Evolutionary conservation across 2,888 invertebrate genomes (phyloP).

Genomic region (Notodonta dromedarius): DNA sequence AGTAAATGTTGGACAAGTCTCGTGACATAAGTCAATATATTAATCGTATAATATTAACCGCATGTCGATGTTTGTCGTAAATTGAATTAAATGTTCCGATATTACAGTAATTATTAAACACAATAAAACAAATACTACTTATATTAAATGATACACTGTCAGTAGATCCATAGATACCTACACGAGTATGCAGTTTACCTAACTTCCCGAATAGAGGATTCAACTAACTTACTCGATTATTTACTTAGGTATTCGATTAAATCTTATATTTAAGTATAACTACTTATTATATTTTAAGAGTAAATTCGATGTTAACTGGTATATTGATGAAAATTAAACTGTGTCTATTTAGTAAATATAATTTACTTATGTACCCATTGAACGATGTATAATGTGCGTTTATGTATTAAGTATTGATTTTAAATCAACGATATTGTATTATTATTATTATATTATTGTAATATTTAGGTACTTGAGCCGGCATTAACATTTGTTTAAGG

Average conservation of each 20-base stretch:
- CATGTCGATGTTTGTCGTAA: conserved; percentile 28
- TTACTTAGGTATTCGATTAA: conserved; percentile 13
- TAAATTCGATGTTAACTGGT: too few species aligned
- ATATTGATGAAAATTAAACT: too few species aligned
- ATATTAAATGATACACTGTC: conserved; percentile 21
- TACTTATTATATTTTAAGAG: neutral
- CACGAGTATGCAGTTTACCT: neutral
- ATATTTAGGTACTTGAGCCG: too few species aligned
- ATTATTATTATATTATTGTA: too few species aligned
- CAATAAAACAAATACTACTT: conserved; percentile 12
- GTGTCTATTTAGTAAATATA: too few species aligned
- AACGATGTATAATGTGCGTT: too few species aligned
- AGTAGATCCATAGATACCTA: conserved; percentile 21
- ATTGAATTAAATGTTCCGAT: conserved; percentile 21
- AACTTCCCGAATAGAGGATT: neutral
- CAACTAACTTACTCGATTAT: conserved; percentile 21
- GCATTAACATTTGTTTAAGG: too few species aligned
- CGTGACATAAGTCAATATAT: conserved; percentile 29
- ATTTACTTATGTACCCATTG: too few species aligned
- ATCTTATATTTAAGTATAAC: neutral
- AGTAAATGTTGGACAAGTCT: conserved; percentile 27
- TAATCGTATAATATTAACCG: conserved; percentile 23
- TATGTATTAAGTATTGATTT: too few species aligned
- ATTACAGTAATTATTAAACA: conserved; percentile 20
- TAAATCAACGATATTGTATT: too few species aligned